A percentile compares a stretch with the other conserved stretches of the same genome.
Evolutionary conservation across 1,140 invertebrate species (phyloP).

Genomic region (Orussus abietinus): DNA sequence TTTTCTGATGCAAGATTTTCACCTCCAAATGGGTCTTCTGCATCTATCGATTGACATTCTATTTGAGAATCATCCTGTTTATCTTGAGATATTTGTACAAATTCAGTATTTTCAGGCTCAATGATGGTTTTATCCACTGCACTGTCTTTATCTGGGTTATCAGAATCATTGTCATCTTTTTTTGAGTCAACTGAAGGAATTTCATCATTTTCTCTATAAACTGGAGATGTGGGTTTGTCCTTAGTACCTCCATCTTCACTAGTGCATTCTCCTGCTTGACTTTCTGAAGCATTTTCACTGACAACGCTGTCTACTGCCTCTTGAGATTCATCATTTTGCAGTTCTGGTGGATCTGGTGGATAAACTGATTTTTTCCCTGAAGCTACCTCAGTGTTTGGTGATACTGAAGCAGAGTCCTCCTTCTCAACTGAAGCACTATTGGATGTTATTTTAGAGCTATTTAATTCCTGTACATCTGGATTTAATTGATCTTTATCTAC

Average conservation of each 20-base stretch:
- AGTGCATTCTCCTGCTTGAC: neutral
- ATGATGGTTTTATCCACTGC: slow-evolving; percentile 19
- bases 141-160: slow-evolving; percentile 18
- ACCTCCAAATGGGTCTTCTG: slow-evolving; percentile 48
- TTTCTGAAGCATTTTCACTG: too few species aligned
- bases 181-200: slow-evolving; percentile 15
- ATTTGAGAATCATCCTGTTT: slow-evolving; percentile 45
- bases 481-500: slow-evolving; percentile 8
- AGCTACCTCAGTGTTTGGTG: too few species aligned
- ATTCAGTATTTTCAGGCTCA: slow-evolving; percentile 44
- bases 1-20: slow-evolving; percentile 36
- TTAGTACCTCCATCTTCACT: too few species aligned
- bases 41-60: slow-evolving; percentile 42
- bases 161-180: slow-evolving; percentile 9
- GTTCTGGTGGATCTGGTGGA: neutral
- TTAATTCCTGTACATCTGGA: neutral
- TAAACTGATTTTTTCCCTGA: neutral
- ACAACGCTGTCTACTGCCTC: neutral
- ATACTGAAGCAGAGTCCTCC: too few species aligned
- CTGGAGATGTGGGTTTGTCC: too few species aligned
- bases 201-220: too few species aligned
- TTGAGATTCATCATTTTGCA: slow-evolving; percentile 12
- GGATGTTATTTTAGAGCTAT: slow-evolving; percentile 2
- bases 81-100: slow-evolving; percentile 47
- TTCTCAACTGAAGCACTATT: too few species aligned